Evolutionary conservation across 2,797 vertebrate genomes (phyloP), one percentile per base, ranked within the genome.

Genomic region (Percopsis omiscomaycus): DNA sequence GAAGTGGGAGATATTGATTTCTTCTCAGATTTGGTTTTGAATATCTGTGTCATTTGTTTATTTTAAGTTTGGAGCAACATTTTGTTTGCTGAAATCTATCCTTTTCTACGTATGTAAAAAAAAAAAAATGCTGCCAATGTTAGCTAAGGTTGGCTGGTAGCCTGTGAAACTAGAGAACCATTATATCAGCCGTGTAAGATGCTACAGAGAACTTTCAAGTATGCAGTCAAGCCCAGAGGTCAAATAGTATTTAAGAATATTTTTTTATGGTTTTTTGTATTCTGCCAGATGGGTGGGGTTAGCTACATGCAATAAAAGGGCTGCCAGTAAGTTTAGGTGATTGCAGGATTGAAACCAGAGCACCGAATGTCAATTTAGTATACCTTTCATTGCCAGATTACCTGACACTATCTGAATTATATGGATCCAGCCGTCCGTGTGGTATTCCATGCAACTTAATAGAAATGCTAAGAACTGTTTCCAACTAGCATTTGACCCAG

Each of bases 1-100:
- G 76, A 55, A 55, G 61, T 37, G 32, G 73, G 73, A 69, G 15
- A 78, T 80, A 90, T 90, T 87, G 68, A 86, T 88, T 92, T 89
- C 53, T 71, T 69, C 79, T 65, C 50, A 91, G 84, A 92, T 89
- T 88, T 73, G 75, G 77, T 92, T 91, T 88, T 65, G 72, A 78
- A 71, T 81, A 77, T 84, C 74, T 68, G 62, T 69, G 59, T 77
- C 75, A 71, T 81, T 75, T 84, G 67, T 74, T 70, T 66, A 59
- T 74, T 67, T 59, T 57, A 79, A 71, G 66, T 75, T 69, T 66
- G 62, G 69, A 32, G 32, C 32, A 32, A 32, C 32, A 32, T 32
- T 37, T 22, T 1, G 32, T 37, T 37, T 37, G 32, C 32, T 37
- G 32, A 37, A 37, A 37, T 37, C 32, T 8, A 37, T 37, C 32